phyloP scores from a whole-genome alignment of 64 coral and sea anemone species.

The Catalaphyllia jardinei region DNA sequence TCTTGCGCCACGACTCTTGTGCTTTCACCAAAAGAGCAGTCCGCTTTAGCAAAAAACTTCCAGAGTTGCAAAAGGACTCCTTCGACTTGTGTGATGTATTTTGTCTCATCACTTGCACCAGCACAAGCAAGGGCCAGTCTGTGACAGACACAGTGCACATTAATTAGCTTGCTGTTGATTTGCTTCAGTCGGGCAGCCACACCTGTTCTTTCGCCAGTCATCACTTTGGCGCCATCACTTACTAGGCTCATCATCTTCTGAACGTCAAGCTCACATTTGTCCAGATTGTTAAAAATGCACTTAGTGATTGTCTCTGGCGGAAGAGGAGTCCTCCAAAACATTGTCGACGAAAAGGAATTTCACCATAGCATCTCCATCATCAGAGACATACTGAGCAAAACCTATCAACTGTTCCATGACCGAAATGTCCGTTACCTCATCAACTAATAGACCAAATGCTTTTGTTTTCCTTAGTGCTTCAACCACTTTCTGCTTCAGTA shows the following conservation, averaged over 20 bases:
- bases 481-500: background rate
- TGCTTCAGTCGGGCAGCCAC: constrained; percentile 49
- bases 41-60: no score
- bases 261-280: no score
- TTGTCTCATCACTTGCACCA: constrained; percentile 51
- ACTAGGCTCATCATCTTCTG: constrained; percentile 56
- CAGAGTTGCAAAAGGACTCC: constrained; percentile 60
- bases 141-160: no score
- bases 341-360: no score
- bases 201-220: constrained; percentile 67
- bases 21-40: constrained; percentile 50
- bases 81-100: constrained; percentile 62
- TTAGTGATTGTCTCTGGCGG: no score
- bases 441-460: constrained; percentile 5
- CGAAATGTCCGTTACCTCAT: constrained; percentile 20
- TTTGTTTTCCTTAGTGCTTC: constrained; percentile 16
- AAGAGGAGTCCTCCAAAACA: no score
- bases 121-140: constrained; percentile 72
- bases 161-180: constrained; percentile 40
- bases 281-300: no score
- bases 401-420: no score
- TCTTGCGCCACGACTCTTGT: constrained; percentile 16
- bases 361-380: no score
- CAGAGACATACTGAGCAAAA: no score
- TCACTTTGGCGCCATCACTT: constrained; percentile 61